phyloP scores from a whole-genome alignment of 2,888 invertebrate species.

The Drosophila dives region DNA sequence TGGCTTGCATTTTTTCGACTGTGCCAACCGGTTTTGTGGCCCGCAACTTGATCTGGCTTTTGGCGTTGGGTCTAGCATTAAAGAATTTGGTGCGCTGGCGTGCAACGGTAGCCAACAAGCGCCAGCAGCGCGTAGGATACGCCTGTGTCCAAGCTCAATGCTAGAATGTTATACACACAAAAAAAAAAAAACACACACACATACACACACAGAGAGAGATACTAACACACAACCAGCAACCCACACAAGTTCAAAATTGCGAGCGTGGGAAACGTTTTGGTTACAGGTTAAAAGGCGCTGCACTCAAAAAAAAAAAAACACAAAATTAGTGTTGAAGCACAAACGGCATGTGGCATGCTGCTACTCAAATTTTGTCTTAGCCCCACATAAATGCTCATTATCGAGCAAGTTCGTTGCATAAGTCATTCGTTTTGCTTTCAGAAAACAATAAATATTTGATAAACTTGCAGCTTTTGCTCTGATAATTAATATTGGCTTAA shows the following conservation, averaged over 20 bases:
- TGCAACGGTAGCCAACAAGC: constrained; percentile 76
- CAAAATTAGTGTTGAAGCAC: constrained; percentile 4
- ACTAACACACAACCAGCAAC: background rate
- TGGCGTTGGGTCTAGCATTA: constrained; percentile 19
- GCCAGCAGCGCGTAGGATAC: constrained; percentile 59
- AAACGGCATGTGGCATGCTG: constrained; percentile 58
- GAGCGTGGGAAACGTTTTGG: constrained; percentile 54
- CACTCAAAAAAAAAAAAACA: background rate
- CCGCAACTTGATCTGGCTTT: constrained; percentile 12
- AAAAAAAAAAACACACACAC: constrained; percentile 21
- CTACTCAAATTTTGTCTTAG: constrained; percentile 4
- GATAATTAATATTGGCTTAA: constrained; percentile 20
- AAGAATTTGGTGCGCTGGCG: constrained; percentile 35
- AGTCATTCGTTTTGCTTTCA: constrained; percentile 70
- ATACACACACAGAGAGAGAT: constrained; percentile 6
- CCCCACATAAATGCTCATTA: constrained; percentile 8
- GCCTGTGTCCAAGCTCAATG: constrained; percentile 32
- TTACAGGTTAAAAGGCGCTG: constrained; percentile 23
- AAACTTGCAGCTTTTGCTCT: constrained; percentile 17
- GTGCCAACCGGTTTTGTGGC: constrained; percentile 45
- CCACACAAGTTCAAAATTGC: constrained; percentile 31
- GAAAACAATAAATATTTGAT: background rate
- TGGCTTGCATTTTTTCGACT: constrained; percentile 33
- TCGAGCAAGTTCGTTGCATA: constrained; percentile 69
- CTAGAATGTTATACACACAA: constrained; percentile 57